Conservation (phyloP, 1,140 invertebrate genomes). For the Formica selysi region DNA sequence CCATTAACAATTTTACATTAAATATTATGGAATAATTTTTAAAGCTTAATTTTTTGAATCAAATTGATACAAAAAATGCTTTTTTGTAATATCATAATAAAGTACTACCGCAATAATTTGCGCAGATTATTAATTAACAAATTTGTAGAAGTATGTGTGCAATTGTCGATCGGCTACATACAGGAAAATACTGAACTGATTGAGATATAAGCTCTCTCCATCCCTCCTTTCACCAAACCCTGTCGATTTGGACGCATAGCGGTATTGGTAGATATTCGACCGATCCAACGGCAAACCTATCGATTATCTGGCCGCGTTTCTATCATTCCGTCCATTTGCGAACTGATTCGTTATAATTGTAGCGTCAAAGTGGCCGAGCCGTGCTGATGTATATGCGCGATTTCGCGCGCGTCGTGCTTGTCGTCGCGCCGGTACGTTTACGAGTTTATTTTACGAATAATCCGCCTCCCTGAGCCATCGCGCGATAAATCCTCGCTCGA, state of each 20-base stretch:
- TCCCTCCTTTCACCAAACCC: background rate
- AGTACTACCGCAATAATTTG: constrained; percentile 68
- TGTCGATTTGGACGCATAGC: constrained; percentile 62
- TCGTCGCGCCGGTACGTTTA: constrained; percentile 27
- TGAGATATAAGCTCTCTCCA: constrained; percentile 77
- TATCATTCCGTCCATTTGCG: constrained; percentile 73
- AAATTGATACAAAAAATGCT: background rate
- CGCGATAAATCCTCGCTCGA: constrained; percentile 57
- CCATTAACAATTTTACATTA: background rate
- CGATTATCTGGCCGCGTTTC: constrained; percentile 77
- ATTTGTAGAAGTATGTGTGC: constrained; percentile 69
- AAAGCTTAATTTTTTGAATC: background rate
- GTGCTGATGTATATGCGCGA: constrained; percentile 32
- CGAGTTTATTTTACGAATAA: constrained; percentile 62
- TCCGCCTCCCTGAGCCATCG: constrained; percentile 16
- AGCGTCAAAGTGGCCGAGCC: constrained; percentile 59
- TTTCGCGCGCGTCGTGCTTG: constrained; percentile 25
- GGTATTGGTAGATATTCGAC: constrained; percentile 64
- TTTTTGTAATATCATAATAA: constrained; percentile 17
- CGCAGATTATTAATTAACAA: constrained; percentile 81
- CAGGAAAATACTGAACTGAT: constrained; percentile 69
- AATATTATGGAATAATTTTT: background rate
- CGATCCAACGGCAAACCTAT: constrained; percentile 75
- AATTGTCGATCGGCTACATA: constrained; percentile 57
- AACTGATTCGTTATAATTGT: constrained; percentile 80